Evolutionary conservation across 2,888 invertebrate species (phyloP), one percentile per base, ranked within the genome.

Genomic region (Lithophane ornitopus): DNA sequence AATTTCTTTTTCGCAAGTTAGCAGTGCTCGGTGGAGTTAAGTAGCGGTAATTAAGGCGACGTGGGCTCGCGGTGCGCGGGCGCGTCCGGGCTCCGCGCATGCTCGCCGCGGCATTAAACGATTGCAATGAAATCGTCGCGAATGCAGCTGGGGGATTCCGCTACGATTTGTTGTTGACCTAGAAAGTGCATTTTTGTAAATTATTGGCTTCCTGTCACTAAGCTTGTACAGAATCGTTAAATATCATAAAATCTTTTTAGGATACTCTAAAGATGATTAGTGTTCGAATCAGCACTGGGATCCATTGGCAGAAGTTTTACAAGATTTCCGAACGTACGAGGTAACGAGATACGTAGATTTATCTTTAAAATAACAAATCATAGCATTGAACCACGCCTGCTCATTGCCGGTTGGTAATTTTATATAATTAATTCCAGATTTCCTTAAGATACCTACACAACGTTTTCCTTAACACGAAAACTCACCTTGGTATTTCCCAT

Each of bases 1-100:
- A 82, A 87, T 86, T 77, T 81, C 72, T 87, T 86, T 85, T 88
- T 84, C 84, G 85, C 80, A 85, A 87, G 77, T 85, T 65, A 69
- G 44, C 74, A 72, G 62, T 67, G 54, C 52, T 28, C 63, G 63
- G 68, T 67, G 66, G 73, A 82, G 72, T 82, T 74, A 78, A 82
- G 89, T 76, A 82, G 74, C 70, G 41, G 84, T 72, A 80, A 87
- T 88, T 88, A 84, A 78, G 70, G 75, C 65, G 72, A 34, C 76
- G 74, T 59, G 70, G 69, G 70, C 46, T 56, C 76, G 67, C 49
- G 28, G 54, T 61, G 72, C 63, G 49, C 79, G 1, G 56, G 58
- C 66, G 70, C 73, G 63, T 65, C 68, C 73, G 46, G 41, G 63
- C 67, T 28, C 58, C 8, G 65, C 69, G 52, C 62, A 69, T 77